These are phyloP conservation scores for Simalia tracyae DNA, from an alignment of 2,797 vertebrate genomes.

Conservation along the genomic window DNA sequence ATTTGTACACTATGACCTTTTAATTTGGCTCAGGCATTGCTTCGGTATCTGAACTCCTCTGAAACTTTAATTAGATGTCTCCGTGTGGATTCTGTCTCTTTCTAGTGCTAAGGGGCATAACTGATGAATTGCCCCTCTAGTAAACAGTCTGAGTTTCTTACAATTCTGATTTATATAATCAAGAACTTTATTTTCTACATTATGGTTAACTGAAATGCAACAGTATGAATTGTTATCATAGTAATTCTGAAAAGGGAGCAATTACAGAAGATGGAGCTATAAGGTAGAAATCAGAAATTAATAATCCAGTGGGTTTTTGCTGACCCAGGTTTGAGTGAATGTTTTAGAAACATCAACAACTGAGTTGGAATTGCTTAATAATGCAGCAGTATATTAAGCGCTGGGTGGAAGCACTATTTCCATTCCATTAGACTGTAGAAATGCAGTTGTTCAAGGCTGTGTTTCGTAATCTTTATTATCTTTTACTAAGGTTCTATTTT, in stretches of 20 bases:
- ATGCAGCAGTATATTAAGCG: not conserved
- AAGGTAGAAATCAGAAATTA: not conserved
- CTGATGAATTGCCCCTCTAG: not conserved
- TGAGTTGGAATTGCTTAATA: not conserved
- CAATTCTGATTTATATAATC: not conserved
- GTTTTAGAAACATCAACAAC: not conserved
- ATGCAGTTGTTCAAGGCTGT: not conserved
- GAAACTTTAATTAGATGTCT: not conserved
- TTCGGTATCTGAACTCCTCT: not conserved
- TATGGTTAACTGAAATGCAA: not conserved
- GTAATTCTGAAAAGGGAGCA: not conserved
- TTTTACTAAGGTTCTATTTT: not conserved
- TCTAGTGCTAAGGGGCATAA: not conserved
- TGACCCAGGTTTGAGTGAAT: not conserved
- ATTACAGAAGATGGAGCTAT: not conserved
- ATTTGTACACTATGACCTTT: not conserved
- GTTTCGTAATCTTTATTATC: not conserved
- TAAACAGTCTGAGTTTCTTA: not conserved
- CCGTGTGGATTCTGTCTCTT: not conserved
- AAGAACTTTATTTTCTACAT: not conserved
- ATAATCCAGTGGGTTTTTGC: not conserved
- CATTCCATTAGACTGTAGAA: not conserved
- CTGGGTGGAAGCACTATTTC: not conserved
- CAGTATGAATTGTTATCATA: not conserved
- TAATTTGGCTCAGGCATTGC: not conserved